Percentiles rank a stretch among this genome's conserved stretches.
These are phyloP conservation scores for Arenaria interpres DNA, from an alignment of 2,113 vertebrate species.

Conservation along the genomic window DNA sequence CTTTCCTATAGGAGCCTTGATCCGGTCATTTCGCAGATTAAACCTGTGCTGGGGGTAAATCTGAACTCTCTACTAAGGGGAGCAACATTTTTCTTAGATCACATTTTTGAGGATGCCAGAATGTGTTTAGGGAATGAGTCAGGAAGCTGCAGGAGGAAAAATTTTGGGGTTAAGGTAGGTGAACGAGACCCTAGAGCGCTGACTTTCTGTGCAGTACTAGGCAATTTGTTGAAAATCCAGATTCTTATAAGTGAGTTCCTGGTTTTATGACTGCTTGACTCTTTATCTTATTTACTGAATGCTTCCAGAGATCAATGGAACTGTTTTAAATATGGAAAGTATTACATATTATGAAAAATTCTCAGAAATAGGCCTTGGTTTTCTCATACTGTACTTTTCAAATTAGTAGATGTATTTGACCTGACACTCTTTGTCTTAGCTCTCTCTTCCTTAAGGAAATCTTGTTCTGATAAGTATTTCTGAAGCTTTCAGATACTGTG, in stretches of 20 bases:
- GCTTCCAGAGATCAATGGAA: slow-evolving; percentile 11
- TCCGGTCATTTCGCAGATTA: background rate
- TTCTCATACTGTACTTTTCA: slow-evolving; percentile 20
- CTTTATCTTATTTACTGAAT: slow-evolving; percentile 2
- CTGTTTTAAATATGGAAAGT: slow-evolving; percentile 4
- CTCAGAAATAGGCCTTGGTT: background rate
- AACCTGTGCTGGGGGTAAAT: background rate
- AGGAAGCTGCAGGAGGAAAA: slow-evolving; percentile 26
- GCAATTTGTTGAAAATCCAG: background rate
- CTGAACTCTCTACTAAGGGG: background rate
- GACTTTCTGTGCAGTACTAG: background rate
- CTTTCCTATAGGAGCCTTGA: background rate
- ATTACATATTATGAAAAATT: background rate
- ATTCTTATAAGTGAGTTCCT: background rate
- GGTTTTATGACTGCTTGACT: background rate
- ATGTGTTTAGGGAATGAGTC: slow-evolving; percentile 27
- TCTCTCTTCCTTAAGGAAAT: slow-evolving; percentile 1
- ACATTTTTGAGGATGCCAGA: background rate
- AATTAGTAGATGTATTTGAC: background rate
- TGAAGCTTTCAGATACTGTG: background rate
- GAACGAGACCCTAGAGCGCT: slow-evolving; percentile 12
- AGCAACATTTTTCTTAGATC: background rate
- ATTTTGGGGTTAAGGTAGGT: background rate
- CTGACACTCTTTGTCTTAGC: background rate
- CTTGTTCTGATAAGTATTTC: background rate